Evolutionary conservation across 2,113 vertebrate species (phyloP), one percentile per base, ranked within the genome.

Genomic region (Sakesphorus luctuosus): DNA sequence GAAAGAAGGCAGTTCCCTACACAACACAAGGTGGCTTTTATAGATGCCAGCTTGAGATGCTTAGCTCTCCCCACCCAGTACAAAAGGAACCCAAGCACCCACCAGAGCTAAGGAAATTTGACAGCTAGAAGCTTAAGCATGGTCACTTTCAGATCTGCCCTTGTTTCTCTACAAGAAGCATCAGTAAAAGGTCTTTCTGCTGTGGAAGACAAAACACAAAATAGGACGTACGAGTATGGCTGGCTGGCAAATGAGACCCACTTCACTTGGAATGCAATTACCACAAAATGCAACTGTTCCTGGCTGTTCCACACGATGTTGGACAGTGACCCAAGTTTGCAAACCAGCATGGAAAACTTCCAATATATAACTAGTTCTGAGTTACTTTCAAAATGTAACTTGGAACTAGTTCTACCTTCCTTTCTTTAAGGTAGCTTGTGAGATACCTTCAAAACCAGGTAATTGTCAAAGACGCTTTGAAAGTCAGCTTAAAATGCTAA

Each of bases 1-100:
- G 10, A 53, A 73, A 31, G 33, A 5, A 38, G 17, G 3, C 1
- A n/a, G 29, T 0, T 40, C 14, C 11, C 50, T n/a, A 4, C 0
- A 4, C 25, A 72, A 43, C 35, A 53, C 3, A 3, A 0, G 3
- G 9, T 33, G 24, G 10, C 47, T 74, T 82, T 33, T 8, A 3
- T 1, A 80, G 49, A 28, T 31, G 18, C 5, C 29, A 73, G 18
- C 40, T 13, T 31, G 56, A 66, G n/a, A 81, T 28, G 40, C 59
- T 33, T n/a, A 50, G n/a, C 18, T 80, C 44, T 72, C 13, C 43
- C 31, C 18, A 52, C 6, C 9, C 14, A 13, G 16, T 13, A 68
- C 7, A 20, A 6, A 21, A 90, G 90, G 52, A 66, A 67, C 13
- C 17, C 49, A 83, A 75, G 23, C 24, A 74, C 2, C 3, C 16